Evolutionary conservation across 2,113 vertebrate genomes (phyloP).

Genomic region (Corythornis cristatus): DNA sequence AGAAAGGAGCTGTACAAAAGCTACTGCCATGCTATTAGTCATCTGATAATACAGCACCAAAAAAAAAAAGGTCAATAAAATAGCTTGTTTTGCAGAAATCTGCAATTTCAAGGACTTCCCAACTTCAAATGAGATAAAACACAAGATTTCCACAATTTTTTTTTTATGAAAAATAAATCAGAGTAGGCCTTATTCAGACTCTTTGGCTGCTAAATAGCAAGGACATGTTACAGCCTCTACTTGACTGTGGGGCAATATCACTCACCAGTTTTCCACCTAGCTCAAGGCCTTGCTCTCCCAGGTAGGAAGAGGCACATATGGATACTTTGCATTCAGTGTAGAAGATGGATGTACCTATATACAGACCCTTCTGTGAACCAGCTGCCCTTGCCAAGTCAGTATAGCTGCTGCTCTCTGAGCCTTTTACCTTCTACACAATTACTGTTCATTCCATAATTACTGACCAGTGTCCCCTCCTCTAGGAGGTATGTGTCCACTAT

Average conservation of each 20-base stretch:
- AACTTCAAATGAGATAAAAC: neutral
- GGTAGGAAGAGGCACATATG: neutral
- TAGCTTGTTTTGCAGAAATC: neutral
- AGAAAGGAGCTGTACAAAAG: neutral
- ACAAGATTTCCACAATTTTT: neutral
- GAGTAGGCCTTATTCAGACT: neutral
- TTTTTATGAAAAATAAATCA: neutral
- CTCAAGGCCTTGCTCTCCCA: neutral
- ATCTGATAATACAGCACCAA: neutral
- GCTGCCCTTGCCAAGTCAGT: neutral
- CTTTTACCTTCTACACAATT: neutral
- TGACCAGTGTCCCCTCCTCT: neutral
- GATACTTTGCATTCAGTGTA: neutral
- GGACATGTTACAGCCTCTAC: neutral
- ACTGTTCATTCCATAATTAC: neutral
- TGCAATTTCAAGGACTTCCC: neutral
- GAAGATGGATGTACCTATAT: neutral
- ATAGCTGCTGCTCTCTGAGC: neutral
- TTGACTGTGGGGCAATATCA: neutral
- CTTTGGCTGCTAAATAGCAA: neutral
- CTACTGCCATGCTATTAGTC: neutral
- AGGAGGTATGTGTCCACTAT: neutral
- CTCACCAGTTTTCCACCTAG: neutral
- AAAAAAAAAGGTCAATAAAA: neutral
- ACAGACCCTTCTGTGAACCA: neutral